Base-by-base conservation (phyloP, 23 tunicate genomes). In the Diplosoma virens region DNA sequence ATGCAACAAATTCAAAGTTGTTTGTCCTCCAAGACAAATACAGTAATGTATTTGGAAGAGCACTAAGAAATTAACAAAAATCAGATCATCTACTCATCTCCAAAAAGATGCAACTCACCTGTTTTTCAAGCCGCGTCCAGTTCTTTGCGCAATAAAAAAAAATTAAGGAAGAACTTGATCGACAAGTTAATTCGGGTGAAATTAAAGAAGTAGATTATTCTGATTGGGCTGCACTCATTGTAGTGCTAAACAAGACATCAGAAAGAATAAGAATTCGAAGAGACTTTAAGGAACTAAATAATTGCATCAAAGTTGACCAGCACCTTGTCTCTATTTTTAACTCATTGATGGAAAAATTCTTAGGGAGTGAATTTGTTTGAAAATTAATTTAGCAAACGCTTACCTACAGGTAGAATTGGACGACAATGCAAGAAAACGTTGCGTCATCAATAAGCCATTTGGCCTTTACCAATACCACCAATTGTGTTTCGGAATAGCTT, bases 371-470 rank as follows among this genome's bases (percentile, higher is more conserved):
- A 11, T 4, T 20, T 56, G 17, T 6, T 35, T 53, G 11, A 73
- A 73, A 73, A 24, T 73, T 31, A 65, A 73, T 73, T 50, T 73
- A 52, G 63, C 61, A 36, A 36, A 73, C 36, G 79, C 79, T 3
- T 73, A 73, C 29, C 63, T 73, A 4, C 79, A 73, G 36, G 14
- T 73, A 25, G 63, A 25, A 50, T 22, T 73, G 21, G 79, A 50
- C 5, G 79, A 50, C 3, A 32, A 48, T 3, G 54, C 75, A 9
- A 36, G 25, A 68, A 36, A 26, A 5, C 54, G 35, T 5, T 34
- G 75, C 25, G 75, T 68, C 26, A 68, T 68, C 16, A 68, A 33
- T 20, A 48, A 32, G 3, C 65, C 34, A 7, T 48, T 48, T 48
- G 79, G 79, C 5, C 65, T 73, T 25, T 73, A 16, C 28, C 66